Conservation (phyloP, 2,113 vertebrate species). For the Xiphophorus maculatus region DNA sequence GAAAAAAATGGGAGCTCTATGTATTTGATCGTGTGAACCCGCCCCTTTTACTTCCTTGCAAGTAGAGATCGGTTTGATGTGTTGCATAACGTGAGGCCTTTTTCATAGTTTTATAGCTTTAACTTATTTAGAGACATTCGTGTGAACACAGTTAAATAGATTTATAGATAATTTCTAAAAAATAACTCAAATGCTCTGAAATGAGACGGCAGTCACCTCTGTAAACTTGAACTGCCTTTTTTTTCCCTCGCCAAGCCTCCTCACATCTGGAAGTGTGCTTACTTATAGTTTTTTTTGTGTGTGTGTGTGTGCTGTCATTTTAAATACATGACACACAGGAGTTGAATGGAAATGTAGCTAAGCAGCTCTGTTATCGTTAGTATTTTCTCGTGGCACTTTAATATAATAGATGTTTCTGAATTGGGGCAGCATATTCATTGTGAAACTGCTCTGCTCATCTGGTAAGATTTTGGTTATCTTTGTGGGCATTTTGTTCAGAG, state of each 20-base stretch:
- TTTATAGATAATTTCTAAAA: not conserved
- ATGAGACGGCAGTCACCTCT: conserved; percentile 13
- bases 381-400: not conserved
- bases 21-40: conserved; percentile 66
- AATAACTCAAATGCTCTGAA: not conserved
- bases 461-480: conserved; percentile 25
- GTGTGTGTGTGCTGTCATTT: conserved; percentile 3
- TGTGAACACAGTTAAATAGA: conserved; percentile 6
- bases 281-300: conserved; percentile 21
- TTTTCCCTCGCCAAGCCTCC: too few relatives aligned
- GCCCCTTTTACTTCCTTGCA: conserved; percentile 68
- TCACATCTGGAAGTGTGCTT: conserved; percentile 26
- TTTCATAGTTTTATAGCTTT: conserved; percentile 30
- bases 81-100: conserved; percentile 68
- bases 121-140: conserved; percentile 36
- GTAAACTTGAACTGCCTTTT: not conserved
- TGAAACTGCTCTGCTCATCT: conserved; percentile 11
- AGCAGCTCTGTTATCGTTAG: conserved; percentile 13
- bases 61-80: conserved; percentile 68
- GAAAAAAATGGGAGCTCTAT: conserved; percentile 44
- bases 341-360: conserved; percentile 14
- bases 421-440: conserved; percentile 6
- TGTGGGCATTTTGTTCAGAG: conserved; percentile 18
- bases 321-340: conserved; percentile 2
- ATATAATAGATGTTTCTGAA: conserved; percentile 5